Percentiles rank a stretch among this genome's conserved stretches.
Conservation (phyloP, 1,140 invertebrate species). For the Diorhabda elongata region DNA sequence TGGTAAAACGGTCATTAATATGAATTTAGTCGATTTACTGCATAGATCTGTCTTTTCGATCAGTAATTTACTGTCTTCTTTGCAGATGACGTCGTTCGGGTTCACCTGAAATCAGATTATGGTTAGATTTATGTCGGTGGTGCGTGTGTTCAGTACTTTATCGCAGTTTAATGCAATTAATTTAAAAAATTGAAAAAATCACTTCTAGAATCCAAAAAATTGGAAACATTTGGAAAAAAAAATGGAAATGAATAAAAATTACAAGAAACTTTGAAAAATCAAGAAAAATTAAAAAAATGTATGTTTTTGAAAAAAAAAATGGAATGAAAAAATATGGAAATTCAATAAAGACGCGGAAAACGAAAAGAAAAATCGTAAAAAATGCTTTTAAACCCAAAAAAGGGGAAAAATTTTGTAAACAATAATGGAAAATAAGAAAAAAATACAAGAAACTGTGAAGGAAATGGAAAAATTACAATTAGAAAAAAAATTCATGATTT, state of each 20-base stretch:
- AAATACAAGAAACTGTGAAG: no score
- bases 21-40: neutral
- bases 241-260: neutral
- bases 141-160: neutral
- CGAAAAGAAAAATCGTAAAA: no score
- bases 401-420: no score
- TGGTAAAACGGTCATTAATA: slow-evolving; percentile 15
- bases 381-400: no score
- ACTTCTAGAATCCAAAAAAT: neutral
- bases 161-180: neutral
- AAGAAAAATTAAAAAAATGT: neutral
- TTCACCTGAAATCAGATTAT: slow-evolving; percentile 31
- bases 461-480: no score
- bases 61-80: slow-evolving; percentile 19
- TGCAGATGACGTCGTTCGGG: slow-evolving; percentile 25
- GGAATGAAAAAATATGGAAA: no score
- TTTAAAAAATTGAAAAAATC: neutral
- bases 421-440: no score
- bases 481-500: no score
- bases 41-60: slow-evolving; percentile 26
- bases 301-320: neutral
- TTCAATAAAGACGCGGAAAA: no score
- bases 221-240: neutral
- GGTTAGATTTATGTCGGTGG: neutral
- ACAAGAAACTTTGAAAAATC: neutral